Evolutionary conservation across 1,140 invertebrate genomes (phyloP).

Genomic region (Ephestia elutella): DNA sequence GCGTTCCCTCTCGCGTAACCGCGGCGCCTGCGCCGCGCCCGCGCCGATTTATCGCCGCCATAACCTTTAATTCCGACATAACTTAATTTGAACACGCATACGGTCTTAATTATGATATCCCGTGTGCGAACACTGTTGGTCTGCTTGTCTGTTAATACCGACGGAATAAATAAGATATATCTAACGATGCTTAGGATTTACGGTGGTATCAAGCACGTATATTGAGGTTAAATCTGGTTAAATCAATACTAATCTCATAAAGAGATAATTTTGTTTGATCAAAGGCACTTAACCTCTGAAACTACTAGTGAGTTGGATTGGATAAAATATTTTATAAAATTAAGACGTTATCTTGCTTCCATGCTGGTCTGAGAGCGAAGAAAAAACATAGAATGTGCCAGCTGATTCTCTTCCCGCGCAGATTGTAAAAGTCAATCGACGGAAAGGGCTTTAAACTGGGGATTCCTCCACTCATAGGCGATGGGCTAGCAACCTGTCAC

Average conservation of each 20-base stretch:
- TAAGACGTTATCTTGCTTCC: too few species aligned
- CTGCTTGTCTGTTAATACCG: neutral
- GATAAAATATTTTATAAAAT: too few species aligned
- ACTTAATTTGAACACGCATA: constrained; percentile 66
- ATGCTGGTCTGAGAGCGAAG: too few species aligned
- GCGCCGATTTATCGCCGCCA: constrained; percentile 51
- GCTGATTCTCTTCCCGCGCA: too few species aligned
- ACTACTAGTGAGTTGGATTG: too few species aligned
- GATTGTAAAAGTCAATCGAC: too few species aligned
- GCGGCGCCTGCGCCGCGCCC: constrained; percentile 49
- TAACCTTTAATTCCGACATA: constrained; percentile 67
- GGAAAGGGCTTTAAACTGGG: too few species aligned
- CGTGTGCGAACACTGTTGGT: constrained; percentile 6
- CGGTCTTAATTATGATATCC: constrained; percentile 69
- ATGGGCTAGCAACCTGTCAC: too few species aligned
- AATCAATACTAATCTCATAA: too few species aligned
- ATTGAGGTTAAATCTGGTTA: neutral
- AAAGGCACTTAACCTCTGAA: too few species aligned
- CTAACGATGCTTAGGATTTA: neutral
- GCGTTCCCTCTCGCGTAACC: constrained; percentile 52
- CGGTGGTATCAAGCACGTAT: neutral
- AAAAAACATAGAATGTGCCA: too few species aligned
- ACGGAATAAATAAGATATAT: neutral
- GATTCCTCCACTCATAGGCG: too few species aligned
- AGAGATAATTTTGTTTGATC: neutral